Percentiles rank a stretch among this genome's conserved stretches.
Evolutionary conservation across 2,888 invertebrate genomes (phyloP).

Genomic region (Acrobasis repandana): DNA sequence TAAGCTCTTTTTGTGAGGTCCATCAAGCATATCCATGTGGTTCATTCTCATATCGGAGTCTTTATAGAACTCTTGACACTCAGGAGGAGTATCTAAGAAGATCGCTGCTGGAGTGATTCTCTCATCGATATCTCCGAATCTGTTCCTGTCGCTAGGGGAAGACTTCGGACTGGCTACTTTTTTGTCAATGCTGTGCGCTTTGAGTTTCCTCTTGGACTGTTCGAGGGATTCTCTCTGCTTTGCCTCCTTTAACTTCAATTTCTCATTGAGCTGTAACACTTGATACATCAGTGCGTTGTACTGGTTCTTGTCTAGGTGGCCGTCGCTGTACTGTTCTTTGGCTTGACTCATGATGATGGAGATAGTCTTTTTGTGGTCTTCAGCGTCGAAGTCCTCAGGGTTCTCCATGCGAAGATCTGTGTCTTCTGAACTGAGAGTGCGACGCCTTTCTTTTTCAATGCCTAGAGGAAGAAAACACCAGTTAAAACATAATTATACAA

Average conservation of each 20-base stretch:
- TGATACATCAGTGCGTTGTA: constrained; percentile 90
- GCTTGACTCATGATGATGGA: constrained; percentile 92
- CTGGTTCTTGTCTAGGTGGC: constrained; percentile 88
- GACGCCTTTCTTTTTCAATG: constrained; percentile 76
- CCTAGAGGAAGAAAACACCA: constrained; percentile 43
- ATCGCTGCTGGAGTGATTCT: constrained; percentile 64
- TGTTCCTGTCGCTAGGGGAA: constrained; percentile 61
- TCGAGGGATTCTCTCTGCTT: constrained; percentile 87
- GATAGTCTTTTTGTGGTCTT: constrained; percentile 85
- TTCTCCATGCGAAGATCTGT: constrained; percentile 78
- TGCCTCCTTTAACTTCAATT: constrained; percentile 88
- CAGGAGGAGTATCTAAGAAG: constrained; percentile 58
- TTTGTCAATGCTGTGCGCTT: constrained; percentile 63
- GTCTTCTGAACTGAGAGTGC: constrained; percentile 78
- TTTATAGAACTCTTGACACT: constrained; percentile 50
- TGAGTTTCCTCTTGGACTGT: constrained; percentile 73
- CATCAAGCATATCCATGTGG: constrained; percentile 45
- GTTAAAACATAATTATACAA: not conserved
- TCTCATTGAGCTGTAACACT: constrained; percentile 90
- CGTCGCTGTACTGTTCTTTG: constrained; percentile 89
- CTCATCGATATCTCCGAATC: constrained; percentile 80
- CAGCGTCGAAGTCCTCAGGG: constrained; percentile 77
- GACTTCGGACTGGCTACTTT: constrained; percentile 76
- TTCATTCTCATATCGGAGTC: constrained; percentile 72
- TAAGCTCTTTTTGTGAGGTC: constrained; percentile 35